These are phyloP conservation scores for Urocolius indicus DNA, from an alignment of 2,113 vertebrate genomes.

Conservation along the genomic window DNA sequence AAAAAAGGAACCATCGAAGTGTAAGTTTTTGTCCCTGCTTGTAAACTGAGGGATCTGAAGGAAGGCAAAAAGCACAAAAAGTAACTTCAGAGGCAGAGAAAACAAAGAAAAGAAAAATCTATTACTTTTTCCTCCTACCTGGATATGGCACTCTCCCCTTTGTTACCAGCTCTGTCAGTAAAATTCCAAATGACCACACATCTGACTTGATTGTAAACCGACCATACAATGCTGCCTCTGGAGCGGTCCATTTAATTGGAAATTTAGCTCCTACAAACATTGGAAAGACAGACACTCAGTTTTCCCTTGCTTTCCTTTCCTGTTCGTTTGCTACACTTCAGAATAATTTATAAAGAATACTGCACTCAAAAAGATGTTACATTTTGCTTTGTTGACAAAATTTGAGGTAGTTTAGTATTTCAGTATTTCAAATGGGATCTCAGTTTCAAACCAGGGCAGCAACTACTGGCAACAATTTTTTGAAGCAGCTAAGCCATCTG, in stretches of 20 bases:
- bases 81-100: not conserved
- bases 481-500: not conserved
- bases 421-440: not conserved
- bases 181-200: slow-evolving; percentile 96
- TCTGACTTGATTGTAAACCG: slow-evolving; percentile 97
- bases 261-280: slow-evolving; percentile 90
- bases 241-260: slow-evolving; percentile 97
- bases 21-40: not conserved
- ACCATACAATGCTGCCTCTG: slow-evolving; percentile 92
- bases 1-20: not conserved
- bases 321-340: not conserved
- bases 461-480: not conserved
- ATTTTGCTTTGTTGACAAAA: not conserved
- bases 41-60: not conserved
- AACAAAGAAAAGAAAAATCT: not conserved
- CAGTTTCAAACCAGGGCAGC: not conserved
- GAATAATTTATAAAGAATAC: not conserved
- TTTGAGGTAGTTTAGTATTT: not conserved
- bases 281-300: not conserved
- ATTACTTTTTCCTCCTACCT: slow-evolving; percentile 76
- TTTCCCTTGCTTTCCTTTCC: not conserved
- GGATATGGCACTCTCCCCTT: slow-evolving; percentile 97
- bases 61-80: not conserved
- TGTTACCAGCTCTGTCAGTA: slow-evolving; percentile 92
- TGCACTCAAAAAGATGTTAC: not conserved